These are phyloP conservation scores for Neosalanx taihuensis DNA, from an alignment of 2,797 vertebrate species.

Conservation along the genomic window DNA sequence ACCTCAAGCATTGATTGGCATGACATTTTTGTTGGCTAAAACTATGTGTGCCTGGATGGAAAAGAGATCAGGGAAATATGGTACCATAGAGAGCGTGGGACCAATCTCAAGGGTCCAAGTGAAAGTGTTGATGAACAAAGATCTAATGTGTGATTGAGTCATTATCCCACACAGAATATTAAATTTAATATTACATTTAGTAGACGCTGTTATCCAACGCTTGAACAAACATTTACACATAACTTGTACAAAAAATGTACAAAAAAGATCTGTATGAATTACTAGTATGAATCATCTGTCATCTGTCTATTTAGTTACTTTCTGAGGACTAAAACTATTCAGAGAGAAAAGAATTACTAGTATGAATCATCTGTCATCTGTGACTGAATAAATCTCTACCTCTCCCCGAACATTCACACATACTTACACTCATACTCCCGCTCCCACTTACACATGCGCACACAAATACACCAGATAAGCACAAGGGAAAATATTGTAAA, in stretches of 20 bases:
- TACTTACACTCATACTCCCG: not conserved
- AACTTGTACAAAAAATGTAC: too few species aligned
- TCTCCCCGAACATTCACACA: not conserved
- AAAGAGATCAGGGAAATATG: not conserved
- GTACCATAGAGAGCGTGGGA: constrained; percentile 5
- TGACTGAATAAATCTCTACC: not conserved
- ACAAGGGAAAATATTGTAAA: not conserved
- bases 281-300: too few species aligned
- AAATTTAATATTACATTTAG: too few species aligned
- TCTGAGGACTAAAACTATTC: not conserved
- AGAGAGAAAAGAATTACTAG: not conserved
- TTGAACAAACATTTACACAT: not conserved
- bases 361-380: not conserved
- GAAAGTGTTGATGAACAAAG: constrained; percentile 8
- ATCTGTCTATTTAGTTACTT: too few species aligned
- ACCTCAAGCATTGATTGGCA: too few species aligned
- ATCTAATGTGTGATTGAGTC: not conserved
- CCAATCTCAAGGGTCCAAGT: too few species aligned
- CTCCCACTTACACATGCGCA: not conserved
- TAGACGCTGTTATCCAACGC: not conserved
- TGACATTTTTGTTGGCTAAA: too few species aligned
- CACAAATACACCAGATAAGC: too few species aligned
- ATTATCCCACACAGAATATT: not conserved
- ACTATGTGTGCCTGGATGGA: not conserved
- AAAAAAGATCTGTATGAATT: too few species aligned